A percentile compares a stretch with the other conserved stretches of the same genome.
Evolutionary conservation across 2,113 vertebrate species (phyloP).

Genomic region (Cavia porcellus): DNA sequence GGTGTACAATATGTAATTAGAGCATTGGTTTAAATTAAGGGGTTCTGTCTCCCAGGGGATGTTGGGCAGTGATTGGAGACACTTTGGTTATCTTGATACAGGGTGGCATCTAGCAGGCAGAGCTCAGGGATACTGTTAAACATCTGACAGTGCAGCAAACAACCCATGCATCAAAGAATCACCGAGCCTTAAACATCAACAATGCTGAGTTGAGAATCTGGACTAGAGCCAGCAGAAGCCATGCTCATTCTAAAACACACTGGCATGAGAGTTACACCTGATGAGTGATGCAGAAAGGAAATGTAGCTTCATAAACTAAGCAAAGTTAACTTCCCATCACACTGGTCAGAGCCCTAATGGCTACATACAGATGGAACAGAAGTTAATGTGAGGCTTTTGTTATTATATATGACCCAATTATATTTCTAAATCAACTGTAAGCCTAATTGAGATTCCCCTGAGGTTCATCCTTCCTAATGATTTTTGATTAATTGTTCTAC

Average conservation of each 20-base stretch:
- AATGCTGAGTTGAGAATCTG: not conserved
- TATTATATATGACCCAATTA: not conserved
- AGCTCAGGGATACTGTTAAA: not conserved
- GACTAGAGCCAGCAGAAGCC: not conserved
- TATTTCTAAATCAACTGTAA: not conserved
- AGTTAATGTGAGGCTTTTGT: not conserved
- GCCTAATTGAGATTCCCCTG: not conserved
- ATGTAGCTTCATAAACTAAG: not conserved
- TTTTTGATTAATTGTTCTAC: not conserved
- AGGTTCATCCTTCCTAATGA: not conserved
- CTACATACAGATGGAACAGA: conserved; percentile 6
- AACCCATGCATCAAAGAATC: not conserved
- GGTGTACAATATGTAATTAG: not conserved
- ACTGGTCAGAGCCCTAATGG: not conserved
- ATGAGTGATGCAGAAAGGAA: not conserved
- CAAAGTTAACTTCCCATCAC: not conserved
- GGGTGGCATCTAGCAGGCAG: not conserved
- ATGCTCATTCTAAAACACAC: not conserved
- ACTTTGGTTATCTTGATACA: not conserved
- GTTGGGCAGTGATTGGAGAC: not conserved
- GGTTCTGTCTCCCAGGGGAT: not conserved
- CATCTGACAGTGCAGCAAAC: not conserved
- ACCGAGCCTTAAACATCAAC: not conserved
- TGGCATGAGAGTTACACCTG: not conserved
- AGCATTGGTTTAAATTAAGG: not conserved